Evolutionary conservation across 2,797 vertebrate species (phyloP).

Genomic region (Diceros bicornis): DNA sequence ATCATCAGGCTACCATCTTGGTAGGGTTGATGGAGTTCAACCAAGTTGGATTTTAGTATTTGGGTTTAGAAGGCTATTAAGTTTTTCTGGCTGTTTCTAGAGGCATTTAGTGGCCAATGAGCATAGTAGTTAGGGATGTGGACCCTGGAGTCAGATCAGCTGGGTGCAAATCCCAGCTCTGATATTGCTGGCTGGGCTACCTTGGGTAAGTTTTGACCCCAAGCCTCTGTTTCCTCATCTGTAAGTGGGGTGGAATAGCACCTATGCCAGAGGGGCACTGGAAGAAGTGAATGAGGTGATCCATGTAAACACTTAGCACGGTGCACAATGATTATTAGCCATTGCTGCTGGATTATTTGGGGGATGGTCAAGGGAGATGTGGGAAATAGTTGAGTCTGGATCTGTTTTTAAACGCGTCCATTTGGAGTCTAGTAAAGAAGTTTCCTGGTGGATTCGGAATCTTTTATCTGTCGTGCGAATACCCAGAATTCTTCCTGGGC

Average conservation of each 20-base stretch:
- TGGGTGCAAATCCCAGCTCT: neutral
- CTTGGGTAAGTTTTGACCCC: neutral
- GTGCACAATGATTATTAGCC: neutral
- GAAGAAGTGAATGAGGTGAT: neutral
- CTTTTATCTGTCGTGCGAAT: neutral
- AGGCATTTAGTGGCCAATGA: neutral
- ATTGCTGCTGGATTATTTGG: neutral
- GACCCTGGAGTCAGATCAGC: neutral
- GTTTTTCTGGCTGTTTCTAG: neutral
- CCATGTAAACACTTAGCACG: rapidly evolving
- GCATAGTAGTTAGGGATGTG: neutral
- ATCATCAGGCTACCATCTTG: neutral
- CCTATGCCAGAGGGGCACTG: rapidly evolving
- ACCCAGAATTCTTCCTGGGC: neutral
- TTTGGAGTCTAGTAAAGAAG: neutral
- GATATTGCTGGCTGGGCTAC: neutral
- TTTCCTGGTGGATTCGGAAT: neutral
- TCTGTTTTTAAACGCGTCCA: neutral
- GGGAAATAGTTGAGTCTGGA: neutral
- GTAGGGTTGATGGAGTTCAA: neutral
- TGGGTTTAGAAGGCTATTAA: neutral
- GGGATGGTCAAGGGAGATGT: neutral
- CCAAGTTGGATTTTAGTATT: neutral
- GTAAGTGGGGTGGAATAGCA: rapidly evolving
- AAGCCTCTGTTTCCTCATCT: neutral